These are phyloP conservation scores for Centroberyx gerrardi DNA, from an alignment of 2,797 vertebrate species.

Conservation along the genomic window DNA sequence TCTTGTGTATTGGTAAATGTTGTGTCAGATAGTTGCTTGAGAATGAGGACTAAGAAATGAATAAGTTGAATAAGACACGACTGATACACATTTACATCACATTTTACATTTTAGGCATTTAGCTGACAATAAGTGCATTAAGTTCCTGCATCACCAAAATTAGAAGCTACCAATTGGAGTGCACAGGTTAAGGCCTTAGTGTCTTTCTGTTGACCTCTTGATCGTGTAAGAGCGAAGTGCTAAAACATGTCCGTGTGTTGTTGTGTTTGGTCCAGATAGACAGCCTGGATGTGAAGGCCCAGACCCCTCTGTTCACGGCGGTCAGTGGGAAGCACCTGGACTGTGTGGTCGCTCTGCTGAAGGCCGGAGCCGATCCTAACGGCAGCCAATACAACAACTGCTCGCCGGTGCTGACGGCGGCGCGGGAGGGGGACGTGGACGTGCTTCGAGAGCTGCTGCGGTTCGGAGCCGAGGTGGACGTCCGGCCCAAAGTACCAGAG, in stretches of 20 bases:
- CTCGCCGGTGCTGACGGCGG: conserved; percentile 91
- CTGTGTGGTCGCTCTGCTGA: conserved; percentile 90
- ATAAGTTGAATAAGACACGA: too few relatives aligned
- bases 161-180: too few relatives aligned
- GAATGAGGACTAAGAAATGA: neutral
- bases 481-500: conserved; percentile 86
- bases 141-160: too few relatives aligned
- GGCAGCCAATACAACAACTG: conserved; percentile 96
- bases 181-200: too few relatives aligned
- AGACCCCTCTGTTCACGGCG: conserved; percentile 95
- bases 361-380: conserved; percentile 90
- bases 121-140: neutral
- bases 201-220: too few relatives aligned
- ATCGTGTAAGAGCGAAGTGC: neutral
- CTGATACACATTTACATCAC: neutral
- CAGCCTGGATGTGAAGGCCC: conserved; percentile 94
- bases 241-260: neutral
- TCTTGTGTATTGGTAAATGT: neutral
- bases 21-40: neutral
- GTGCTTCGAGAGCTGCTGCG: conserved; percentile 89
- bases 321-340: conserved; percentile 92
- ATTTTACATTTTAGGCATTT: neutral
- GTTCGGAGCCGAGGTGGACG: conserved; percentile 89
- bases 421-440: conserved; percentile 88
- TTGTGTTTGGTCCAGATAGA: conserved; percentile 83